These are phyloP conservation scores for Chrosomus eos DNA, from an alignment of 2,797 vertebrate genomes.

Conservation along the genomic window DNA sequence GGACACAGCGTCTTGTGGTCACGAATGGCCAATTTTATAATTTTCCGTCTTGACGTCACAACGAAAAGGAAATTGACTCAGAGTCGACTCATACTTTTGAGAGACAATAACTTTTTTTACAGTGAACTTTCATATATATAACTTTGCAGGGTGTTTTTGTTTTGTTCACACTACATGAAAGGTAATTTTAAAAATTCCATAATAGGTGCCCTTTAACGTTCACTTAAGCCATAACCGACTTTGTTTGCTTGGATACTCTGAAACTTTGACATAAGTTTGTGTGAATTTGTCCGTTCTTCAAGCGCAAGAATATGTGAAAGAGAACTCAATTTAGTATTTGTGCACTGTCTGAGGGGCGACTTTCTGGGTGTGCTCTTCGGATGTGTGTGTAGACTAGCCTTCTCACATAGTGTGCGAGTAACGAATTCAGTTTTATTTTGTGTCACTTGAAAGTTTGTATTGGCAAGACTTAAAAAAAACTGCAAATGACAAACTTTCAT, in stretches of 20 bases:
- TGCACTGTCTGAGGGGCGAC: background rate
- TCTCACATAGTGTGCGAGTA: background rate
- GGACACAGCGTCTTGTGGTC: too few species aligned
- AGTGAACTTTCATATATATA: too few species aligned
- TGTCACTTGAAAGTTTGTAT: background rate
- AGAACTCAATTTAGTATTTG: background rate
- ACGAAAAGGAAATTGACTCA: too few species aligned
- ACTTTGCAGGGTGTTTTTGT: too few species aligned
- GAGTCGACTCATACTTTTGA: too few species aligned
- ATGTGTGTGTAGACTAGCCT: too few species aligned
- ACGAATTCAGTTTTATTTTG: background rate
- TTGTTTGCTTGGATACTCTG: background rate
- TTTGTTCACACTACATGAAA: too few species aligned
- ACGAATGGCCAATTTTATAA: too few species aligned
- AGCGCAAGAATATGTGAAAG: background rate
- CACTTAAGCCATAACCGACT: background rate
- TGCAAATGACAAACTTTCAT: background rate
- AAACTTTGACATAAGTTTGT: background rate
- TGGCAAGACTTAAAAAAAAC: background rate
- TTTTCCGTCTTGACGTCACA: too few species aligned
- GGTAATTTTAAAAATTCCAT: too few species aligned
- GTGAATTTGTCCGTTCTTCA: background rate
- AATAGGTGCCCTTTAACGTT: too few species aligned
- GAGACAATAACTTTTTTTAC: too few species aligned
- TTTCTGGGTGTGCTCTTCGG: background rate